Percentiles rank a stretch among this genome's conserved stretches.
These are phyloP conservation scores for Spodoptera frugiperda DNA, from an alignment of 1,140 invertebrate species.

Conservation along the genomic window DNA sequence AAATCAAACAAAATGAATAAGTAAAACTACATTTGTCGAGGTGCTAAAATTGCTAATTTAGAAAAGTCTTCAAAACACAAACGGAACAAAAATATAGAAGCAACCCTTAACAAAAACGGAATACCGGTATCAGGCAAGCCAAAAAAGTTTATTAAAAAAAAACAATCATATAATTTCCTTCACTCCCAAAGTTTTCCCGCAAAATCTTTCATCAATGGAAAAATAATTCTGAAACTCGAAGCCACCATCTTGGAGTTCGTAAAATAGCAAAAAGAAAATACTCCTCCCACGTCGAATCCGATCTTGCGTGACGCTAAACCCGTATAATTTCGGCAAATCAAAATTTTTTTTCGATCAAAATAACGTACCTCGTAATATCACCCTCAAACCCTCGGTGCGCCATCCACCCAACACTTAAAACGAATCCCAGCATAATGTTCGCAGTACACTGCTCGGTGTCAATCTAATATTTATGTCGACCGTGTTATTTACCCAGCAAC, in stretches of 20 bases:
- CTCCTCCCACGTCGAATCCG: constrained; percentile 9
- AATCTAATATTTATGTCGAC: constrained; percentile 71
- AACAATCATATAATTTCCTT: no score
- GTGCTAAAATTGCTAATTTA: neutral
- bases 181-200: no score
- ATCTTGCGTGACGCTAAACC: constrained; percentile 6
- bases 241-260: neutral
- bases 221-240: constrained; percentile 17
- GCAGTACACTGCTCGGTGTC: constrained; percentile 66
- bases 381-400: neutral
- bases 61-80: neutral
- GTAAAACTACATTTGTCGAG: no score
- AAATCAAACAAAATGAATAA: no score
- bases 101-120: neutral
- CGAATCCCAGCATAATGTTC: constrained; percentile 57
- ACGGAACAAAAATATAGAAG: neutral
- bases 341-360: constrained; percentile 37
- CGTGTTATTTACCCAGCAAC: constrained; percentile 64
- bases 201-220: neutral
- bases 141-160: no score
- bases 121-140: no score
- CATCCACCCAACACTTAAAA: constrained; percentile 60
- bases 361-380: constrained; percentile 21
- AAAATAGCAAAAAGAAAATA: constrained; percentile 1
- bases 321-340: constrained; percentile 38